Evolutionary conservation across 2,797 vertebrate genomes (phyloP), one percentile per base, ranked within the genome.

Genomic region (Urosaurus nigricauda): DNA sequence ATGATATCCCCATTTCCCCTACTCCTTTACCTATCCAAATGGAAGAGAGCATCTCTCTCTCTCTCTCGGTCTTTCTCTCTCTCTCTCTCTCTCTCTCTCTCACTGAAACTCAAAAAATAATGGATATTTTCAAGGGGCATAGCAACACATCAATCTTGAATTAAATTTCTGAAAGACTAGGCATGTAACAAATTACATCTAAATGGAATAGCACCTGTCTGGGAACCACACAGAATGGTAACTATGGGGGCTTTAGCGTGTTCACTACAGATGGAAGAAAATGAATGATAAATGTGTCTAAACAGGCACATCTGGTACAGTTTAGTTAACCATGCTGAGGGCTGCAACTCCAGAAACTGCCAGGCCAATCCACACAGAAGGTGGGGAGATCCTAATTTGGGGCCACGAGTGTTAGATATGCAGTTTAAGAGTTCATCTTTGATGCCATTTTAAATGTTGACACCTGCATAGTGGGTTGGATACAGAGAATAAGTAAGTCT

Each of bases 181-280:
- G 81, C 87, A 88, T 88, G 87, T 78, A 88, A 88, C 87, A 88
- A 88, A 88, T 88, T 83, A 83, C 81, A 65, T 78, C 81, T 88
- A 88, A 88, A 88, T 83, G 81, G 81, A 88, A 83, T 47, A 83
- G 81, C 73, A 88, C 87, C 87, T 88, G 81, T 78, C 80, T 78
- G n/a, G 73, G 87, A 83, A 83, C n/a, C 16, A 58, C 63, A 68
- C 68, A n/a, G 80, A 53, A 68, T 40, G 43, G 80, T 24, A 68
- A 70, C 32, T 21, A 56, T 37, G 71, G 47, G 60, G 43, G 87
- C n/a, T 88, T 83, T 37, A 83, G 68, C 32, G 81, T 84, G 83
- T 78, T 83, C 73, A 68, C 77, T 53, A 68, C 71, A 83, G 87
- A 83, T 37, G 70, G 87, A 83, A 68, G 80, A 70, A 83, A 88